phyloP scores from a whole-genome alignment of 1,140 invertebrate genomes.

The Tetragonula clypearis region DNA sequence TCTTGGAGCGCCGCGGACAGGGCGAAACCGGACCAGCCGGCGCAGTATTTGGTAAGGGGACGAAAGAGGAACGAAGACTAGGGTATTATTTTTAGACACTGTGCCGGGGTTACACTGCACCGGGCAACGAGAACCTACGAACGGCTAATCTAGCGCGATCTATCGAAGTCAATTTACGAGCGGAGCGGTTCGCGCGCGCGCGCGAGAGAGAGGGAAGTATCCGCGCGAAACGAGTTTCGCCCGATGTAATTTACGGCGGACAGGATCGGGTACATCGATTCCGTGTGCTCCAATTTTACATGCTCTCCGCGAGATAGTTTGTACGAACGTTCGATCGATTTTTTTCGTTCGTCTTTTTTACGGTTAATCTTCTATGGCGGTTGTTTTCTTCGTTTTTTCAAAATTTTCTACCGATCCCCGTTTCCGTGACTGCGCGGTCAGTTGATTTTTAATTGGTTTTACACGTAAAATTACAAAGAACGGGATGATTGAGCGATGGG shows the following conservation, averaged over 20 bases:
- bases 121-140: background rate
- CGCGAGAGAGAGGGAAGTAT: background rate
- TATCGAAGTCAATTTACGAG: constrained; percentile 21
- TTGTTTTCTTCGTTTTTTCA: too few species aligned
- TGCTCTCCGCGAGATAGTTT: background rate
- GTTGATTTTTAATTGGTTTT: too few species aligned
- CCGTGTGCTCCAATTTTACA: constrained; percentile 8
- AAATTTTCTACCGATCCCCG: too few species aligned
- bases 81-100: constrained; percentile 57
- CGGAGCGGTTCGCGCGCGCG: background rate
- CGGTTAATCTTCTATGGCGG: too few species aligned
- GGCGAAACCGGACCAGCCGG: constrained; percentile 82
- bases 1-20: constrained; percentile 85
- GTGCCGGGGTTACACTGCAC: background rate
- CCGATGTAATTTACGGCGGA: constrained; percentile 6
- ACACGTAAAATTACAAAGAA: background rate
- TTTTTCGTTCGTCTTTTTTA: background rate
- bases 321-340: background rate
- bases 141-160: constrained; percentile 47
- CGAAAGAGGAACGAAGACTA: constrained; percentile 34
- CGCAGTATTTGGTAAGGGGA: constrained; percentile 84
- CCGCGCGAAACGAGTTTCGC: background rate
- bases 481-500: background rate
- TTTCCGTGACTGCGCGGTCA: background rate
- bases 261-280: constrained; percentile 17